Base-by-base conservation (phyloP, 2,113 vertebrate genomes). In the Orthochromis indermauri region DNA sequence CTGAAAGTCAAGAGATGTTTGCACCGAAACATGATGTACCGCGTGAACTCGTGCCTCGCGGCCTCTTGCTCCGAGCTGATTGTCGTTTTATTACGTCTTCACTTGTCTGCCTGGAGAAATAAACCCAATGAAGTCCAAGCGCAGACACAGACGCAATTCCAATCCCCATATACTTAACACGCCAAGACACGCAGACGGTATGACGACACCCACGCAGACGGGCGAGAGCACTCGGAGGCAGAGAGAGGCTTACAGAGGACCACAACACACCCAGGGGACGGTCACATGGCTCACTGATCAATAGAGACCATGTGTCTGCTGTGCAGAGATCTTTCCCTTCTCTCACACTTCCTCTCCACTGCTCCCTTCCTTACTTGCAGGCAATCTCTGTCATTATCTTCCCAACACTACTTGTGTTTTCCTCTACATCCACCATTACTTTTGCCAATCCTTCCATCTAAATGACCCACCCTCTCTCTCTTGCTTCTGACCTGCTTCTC, bases 261-360 rank as follows among this genome's bases (percentile, higher is more conserved):
- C 88, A 6, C 16, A 8, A 42, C 85, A 76, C 26, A 73, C 83
- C 85, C 84, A 1, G 79, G 89, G 88, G 88, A 90, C 80, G 19
- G 81, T 92, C 87, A 90, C 92, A 89, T 88, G 91, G 80, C 57
- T 83, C 53, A 5, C 24, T 86, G 89, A 94, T 95, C 86, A 54
- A 92, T 93, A 66, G 26, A 78, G 51, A 89, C 88, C 91, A 87
- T 26, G 89, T 90, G 89, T 86, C 83, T 84, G 85, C 91, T 90
- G 91, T 53, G 84, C 54, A 31, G 47, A 90, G 89, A 85, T 51
- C 66, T 17, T 6, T 57, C 63, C 78, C 35, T n/a, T 3, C 40
- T 63, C 71, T 47, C 24, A 57, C 55, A 28, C n/a, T 53, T 33
- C 40, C 14, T 53, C 53, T 68, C 42, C 7, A 7, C 6, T 17